A percentile compares a stretch with the other conserved stretches of the same genome.
Conservation (phyloP, 1,140 invertebrate species). For the Ceratosolen fusciceps region DNA sequence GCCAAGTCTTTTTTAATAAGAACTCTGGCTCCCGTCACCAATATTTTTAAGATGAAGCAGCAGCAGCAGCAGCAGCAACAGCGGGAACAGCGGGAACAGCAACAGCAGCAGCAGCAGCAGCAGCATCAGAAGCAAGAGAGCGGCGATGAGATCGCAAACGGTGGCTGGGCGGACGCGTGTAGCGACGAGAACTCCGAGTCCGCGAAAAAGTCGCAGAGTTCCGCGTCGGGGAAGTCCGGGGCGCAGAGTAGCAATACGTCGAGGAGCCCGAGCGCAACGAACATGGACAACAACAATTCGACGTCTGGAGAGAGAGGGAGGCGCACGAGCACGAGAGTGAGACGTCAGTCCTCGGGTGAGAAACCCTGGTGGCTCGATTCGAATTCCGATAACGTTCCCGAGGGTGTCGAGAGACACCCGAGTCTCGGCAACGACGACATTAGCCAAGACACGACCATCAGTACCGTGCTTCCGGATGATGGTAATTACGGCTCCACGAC, state of each 20-base stretch:
- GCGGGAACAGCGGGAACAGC: too few relatives aligned
- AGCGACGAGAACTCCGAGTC: conserved; percentile 64
- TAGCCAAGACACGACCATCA: conserved; percentile 69
- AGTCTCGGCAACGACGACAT: conserved; percentile 63
- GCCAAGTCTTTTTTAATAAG: conserved; percentile 81
- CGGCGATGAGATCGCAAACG: conserved; percentile 63
- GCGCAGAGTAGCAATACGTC: conserved; percentile 61
- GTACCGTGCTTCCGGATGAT: conserved; percentile 67
- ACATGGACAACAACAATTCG: conserved; percentile 56
- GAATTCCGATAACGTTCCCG: conserved; percentile 73
- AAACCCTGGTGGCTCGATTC: conserved; percentile 77
- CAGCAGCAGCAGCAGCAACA: too few relatives aligned
- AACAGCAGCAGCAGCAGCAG: too few relatives aligned
- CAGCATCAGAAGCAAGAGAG: too few relatives aligned
- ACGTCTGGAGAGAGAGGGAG: conserved; percentile 59
- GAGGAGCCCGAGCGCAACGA: conserved; percentile 57
- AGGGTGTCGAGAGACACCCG: conserved; percentile 71
- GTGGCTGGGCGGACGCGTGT: conserved; percentile 56
- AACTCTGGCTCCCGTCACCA: conserved; percentile 78
- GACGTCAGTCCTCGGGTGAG: conserved; percentile 72
- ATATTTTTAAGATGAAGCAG: conserved; percentile 76
- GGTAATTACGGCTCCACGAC: conserved; percentile 54
- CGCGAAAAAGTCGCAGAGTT: conserved; percentile 49
- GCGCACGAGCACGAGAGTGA: conserved; percentile 62
- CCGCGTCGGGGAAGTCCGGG: conserved; percentile 54